Conservation (phyloP, 2,797 vertebrate genomes). For the Channallabes apus region DNA sequence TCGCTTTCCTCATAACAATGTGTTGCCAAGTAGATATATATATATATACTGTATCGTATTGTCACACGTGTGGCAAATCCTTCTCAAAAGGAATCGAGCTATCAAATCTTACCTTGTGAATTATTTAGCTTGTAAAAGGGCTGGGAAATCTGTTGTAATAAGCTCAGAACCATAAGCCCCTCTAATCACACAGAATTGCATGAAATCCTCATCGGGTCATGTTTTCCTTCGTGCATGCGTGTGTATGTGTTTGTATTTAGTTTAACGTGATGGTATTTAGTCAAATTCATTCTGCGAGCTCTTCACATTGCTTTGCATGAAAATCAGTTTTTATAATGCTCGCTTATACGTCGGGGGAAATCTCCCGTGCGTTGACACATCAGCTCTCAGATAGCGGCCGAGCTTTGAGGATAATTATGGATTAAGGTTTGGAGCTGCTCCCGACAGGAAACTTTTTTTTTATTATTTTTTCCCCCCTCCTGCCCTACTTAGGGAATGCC, state of each 20-base stretch:
- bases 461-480: neutral
- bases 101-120: conserved; percentile 65
- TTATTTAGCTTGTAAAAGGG: conserved; percentile 75
- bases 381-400: conserved; percentile 46
- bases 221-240: conserved; percentile 52
- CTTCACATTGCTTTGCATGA: conserved; percentile 58
- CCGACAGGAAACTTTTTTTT: conserved; percentile 50
- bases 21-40: conserved; percentile 55
- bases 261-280: conserved; percentile 55
- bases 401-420: conserved; percentile 56
- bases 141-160: conserved; percentile 61
- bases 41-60: conserved; percentile 40
- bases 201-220: conserved; percentile 36
- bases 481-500: conserved; percentile 53
- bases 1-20: conserved; percentile 67
- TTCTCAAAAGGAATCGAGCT: conserved; percentile 45
- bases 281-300: conserved; percentile 52
- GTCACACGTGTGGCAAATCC: conserved; percentile 65
- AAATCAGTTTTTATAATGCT: conserved; percentile 48
- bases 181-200: conserved; percentile 50
- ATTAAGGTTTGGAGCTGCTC: conserved; percentile 56
- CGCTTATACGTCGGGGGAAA: conserved; percentile 44
- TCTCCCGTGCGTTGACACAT: conserved; percentile 43
- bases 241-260: conserved; percentile 51
- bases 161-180: conserved; percentile 62